Evolutionary conservation across 2,113 vertebrate genomes (phyloP).

Genomic region (Stigmatopora argus): DNA sequence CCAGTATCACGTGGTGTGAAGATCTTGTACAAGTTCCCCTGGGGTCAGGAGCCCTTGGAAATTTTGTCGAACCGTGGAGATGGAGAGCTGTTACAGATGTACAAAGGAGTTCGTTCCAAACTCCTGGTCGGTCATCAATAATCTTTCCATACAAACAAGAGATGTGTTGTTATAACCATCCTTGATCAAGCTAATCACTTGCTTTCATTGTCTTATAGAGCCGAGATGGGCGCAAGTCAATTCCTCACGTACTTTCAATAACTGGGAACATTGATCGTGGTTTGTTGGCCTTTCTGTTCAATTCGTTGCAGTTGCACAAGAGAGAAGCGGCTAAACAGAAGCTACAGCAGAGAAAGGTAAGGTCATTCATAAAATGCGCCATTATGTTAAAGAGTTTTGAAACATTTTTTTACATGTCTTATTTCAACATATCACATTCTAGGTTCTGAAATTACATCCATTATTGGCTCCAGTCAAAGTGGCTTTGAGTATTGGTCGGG

Average conservation of each 20-base stretch:
- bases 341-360: constrained; percentile 78
- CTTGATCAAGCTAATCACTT: not conserved
- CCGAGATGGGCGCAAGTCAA: constrained; percentile 76
- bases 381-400: not conserved
- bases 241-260: constrained; percentile 81
- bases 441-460: constrained; percentile 95
- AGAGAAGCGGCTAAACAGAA: constrained; percentile 73
- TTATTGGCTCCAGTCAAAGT: constrained; percentile 86
- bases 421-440: constrained; percentile 15
- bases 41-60: constrained; percentile 86
- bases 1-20: constrained; percentile 70
- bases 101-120: constrained; percentile 62
- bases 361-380: not conserved
- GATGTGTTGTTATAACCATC: not conserved
- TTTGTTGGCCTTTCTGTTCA: constrained; percentile 78
- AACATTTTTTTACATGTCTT: not conserved
- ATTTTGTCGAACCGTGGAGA: constrained; percentile 78
- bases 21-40: constrained; percentile 83
- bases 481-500: constrained; percentile 81
- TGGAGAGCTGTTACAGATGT: constrained; percentile 71
- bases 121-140: constrained; percentile 67
- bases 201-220: constrained; percentile 61
- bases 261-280: constrained; percentile 81
- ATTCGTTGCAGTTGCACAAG: constrained; percentile 79
- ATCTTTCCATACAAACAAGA: not conserved